A percentile compares a stretch with the other conserved stretches of the same genome.
phyloP scores from a whole-genome alignment of 64 coral and sea anemone genomes.

The Catalaphyllia jardinei region DNA sequence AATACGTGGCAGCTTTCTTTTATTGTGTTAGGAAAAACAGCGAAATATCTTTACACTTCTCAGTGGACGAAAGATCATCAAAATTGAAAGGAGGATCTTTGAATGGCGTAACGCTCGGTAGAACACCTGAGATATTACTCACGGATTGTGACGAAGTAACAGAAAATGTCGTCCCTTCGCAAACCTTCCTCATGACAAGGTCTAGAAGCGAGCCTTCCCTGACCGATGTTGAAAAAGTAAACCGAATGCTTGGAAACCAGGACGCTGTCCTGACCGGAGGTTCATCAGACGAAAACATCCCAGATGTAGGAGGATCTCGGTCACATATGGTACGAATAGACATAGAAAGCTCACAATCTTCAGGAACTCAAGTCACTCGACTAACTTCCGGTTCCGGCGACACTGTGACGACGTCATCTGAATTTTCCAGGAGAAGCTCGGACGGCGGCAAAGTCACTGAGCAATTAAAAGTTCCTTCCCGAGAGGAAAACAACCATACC shows the following conservation, averaged over 20 bases:
- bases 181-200: neutral
- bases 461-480: constrained; percentile 34
- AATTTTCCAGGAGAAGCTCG: neutral
- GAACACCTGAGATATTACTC: constrained; percentile 28
- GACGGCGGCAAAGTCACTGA: neutral
- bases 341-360: constrained; percentile 24
- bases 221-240: constrained; percentile 24
- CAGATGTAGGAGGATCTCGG: neutral
- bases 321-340: constrained; percentile 17
- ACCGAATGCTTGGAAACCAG: neutral
- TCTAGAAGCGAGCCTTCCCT: constrained; percentile 28
- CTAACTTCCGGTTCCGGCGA: neutral
- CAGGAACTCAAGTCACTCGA: neutral
- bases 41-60: constrained; percentile 45
- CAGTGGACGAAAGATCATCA: constrained; percentile 12
- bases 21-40: constrained; percentile 29
- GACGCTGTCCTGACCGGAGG: neutral
- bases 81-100: constrained; percentile 38
- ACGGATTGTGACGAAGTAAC: constrained; percentile 31
- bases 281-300: constrained; percentile 4
- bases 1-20: neutral
- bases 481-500: constrained; percentile 2
- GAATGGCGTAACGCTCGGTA: neutral
- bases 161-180: constrained; percentile 4
- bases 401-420: neutral